phyloP scores from a whole-genome alignment of 2,888 invertebrate species.

The Gryllus longicercus region DNA sequence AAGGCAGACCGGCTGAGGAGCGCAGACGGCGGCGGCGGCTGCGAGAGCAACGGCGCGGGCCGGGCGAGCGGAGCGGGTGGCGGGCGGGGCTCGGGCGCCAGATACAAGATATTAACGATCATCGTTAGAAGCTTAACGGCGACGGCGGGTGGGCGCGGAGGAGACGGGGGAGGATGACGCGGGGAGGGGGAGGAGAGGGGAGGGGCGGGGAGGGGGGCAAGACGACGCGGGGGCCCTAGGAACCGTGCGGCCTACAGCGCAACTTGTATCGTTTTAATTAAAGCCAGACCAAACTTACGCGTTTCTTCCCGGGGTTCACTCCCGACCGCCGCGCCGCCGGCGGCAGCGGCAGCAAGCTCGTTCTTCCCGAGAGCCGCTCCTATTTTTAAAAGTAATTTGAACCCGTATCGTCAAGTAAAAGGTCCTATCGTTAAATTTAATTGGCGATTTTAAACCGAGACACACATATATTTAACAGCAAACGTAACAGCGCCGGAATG shows the following conservation, averaged over 20 bases:
- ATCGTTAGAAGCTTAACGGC: background rate
- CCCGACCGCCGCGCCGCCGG: too few species aligned
- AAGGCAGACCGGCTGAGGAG: background rate
- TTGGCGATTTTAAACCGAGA: background rate
- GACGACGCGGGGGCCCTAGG: too few species aligned
- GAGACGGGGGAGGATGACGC: background rate
- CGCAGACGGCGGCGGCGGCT: background rate
- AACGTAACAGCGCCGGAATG: background rate
- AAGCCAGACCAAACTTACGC: background rate
- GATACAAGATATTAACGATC: slow-evolving; percentile 10
- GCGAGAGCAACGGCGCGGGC: background rate
- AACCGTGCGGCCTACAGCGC: background rate
- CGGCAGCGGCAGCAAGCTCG: too few species aligned
- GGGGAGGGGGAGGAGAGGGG: background rate
- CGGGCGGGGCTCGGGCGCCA: background rate
- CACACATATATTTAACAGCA: background rate
- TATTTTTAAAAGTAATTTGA: background rate
- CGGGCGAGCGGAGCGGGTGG: background rate
- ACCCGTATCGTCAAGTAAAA: background rate
- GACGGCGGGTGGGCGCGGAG: background rate
- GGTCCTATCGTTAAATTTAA: slow-evolving; percentile 10
- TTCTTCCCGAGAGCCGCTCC: background rate
- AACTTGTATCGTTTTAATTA: slow-evolving; percentile 17
- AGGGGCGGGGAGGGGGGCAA: background rate
- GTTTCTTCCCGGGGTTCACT: background rate